Conservation (phyloP, 2,888 invertebrate genomes). For the Trachelus iudaicus region DNA sequence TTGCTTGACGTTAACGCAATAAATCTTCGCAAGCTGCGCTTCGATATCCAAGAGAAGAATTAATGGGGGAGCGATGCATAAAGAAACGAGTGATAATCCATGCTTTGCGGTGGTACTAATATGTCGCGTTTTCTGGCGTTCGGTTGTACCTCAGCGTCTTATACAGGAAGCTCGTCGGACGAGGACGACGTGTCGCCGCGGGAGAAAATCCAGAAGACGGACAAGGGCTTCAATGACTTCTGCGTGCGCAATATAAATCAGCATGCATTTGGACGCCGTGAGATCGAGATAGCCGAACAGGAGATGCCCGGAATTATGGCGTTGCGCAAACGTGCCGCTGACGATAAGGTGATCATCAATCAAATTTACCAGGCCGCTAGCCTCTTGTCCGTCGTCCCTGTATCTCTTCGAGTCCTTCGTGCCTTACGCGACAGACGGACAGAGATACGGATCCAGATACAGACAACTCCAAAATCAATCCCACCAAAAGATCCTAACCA, state of each 20-base stretch:
- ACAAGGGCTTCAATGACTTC: slow-evolving; percentile 87
- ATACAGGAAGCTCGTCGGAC: slow-evolving; percentile 90
- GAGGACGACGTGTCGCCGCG: slow-evolving; percentile 94
- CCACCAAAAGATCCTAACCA: too few species aligned
- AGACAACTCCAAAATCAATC: background rate
- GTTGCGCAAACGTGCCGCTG: slow-evolving; percentile 87
- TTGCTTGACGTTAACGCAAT: background rate
- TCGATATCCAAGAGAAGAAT: background rate
- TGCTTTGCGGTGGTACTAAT: slow-evolving; percentile 42
- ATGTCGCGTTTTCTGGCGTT: slow-evolving; percentile 40
- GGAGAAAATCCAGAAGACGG: slow-evolving; percentile 90
- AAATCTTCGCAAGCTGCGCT: background rate
- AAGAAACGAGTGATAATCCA: background rate
- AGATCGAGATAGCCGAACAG: slow-evolving; percentile 98
- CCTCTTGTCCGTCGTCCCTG: slow-evolving; percentile 8
- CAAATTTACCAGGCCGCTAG: background rate
- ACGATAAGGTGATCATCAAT: slow-evolving; percentile 75
- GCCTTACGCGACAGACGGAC: background rate
- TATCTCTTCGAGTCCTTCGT: background rate
- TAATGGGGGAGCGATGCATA: background rate
- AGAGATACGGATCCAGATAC: too few species aligned
- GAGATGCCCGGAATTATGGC: slow-evolving; percentile 99
- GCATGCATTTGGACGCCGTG: slow-evolving; percentile 92
- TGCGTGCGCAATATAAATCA: slow-evolving; percentile 95
- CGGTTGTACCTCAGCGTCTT: slow-evolving; percentile 62